A percentile compares a stretch with the other conserved stretches of the same genome.
phyloP scores from a whole-genome alignment of 2,113 vertebrate genomes.

The Prionailurus bengalensis region DNA sequence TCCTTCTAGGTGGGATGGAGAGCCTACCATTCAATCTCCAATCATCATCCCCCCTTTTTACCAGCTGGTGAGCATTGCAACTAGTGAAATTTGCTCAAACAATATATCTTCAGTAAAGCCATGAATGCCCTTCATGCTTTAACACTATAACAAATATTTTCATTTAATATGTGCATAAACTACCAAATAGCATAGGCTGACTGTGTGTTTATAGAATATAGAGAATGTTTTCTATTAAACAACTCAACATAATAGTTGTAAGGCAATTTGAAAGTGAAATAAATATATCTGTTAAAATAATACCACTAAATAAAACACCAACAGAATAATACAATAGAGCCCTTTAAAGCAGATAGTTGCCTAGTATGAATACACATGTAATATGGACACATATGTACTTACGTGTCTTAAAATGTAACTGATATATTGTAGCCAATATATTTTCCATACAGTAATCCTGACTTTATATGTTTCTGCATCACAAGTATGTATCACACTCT shows the following conservation, averaged over 20 bases:
- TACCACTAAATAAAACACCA: constrained; percentile 60
- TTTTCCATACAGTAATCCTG: constrained; percentile 50
- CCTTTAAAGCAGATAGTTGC: constrained; percentile 25
- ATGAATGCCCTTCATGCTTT: not conserved
- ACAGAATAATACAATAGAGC: constrained; percentile 24
- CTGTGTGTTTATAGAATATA: not conserved
- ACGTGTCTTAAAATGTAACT: constrained; percentile 13
- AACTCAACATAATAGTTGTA: not conserved
- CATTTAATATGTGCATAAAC: not conserved
- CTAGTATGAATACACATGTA: not conserved
- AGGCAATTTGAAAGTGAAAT: constrained; percentile 41
- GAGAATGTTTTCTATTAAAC: constrained; percentile 5
- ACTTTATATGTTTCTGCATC: constrained; percentile 60
- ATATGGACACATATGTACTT: not conserved
- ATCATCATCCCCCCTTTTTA: not conserved
- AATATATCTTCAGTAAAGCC: not conserved
- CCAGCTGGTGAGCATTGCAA: not conserved
- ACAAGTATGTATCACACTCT: constrained; percentile 62
- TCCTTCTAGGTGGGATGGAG: not conserved
- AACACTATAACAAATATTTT: not conserved
- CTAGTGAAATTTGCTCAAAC: not conserved
- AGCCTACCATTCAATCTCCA: not conserved
- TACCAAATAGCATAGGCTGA: not conserved
- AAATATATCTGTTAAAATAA: constrained; percentile 52
- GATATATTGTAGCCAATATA: not conserved